Percentiles rank a stretch among this genome's conserved stretches.
Evolutionary conservation across 2,113 vertebrate genomes (phyloP).

Genomic region (Oncorhynchus gorbuscha): DNA sequence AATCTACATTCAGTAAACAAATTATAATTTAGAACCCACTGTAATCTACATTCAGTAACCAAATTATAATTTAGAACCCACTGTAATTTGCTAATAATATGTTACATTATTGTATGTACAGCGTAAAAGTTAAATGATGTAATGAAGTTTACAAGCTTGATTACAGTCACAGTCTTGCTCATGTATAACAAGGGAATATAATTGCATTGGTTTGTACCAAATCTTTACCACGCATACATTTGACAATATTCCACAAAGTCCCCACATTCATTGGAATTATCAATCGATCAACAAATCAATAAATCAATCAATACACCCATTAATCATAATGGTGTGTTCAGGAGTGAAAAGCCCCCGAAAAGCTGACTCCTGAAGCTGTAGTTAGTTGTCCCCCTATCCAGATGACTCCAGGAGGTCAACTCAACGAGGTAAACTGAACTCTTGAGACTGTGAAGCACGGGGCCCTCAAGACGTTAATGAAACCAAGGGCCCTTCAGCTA

Average conservation of each 20-base stretch:
- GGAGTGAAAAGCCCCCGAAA: background rate
- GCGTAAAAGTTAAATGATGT: background rate
- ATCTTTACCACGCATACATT: background rate
- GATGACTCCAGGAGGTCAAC: background rate
- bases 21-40: too few relatives aligned
- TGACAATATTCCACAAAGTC: background rate
- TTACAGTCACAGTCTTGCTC: background rate
- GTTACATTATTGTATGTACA: too few relatives aligned
- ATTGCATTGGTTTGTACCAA: background rate
- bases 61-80: too few relatives aligned
- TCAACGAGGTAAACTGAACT: background rate
- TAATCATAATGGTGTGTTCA: background rate
- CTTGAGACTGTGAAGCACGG: constrained; percentile 58
- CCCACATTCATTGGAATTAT: background rate
- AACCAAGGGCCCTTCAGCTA: constrained; percentile 4
- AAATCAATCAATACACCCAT: background rate
- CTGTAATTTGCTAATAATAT: too few relatives aligned
- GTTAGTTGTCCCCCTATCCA: background rate
- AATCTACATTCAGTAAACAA: too few relatives aligned
- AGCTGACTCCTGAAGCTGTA: background rate
- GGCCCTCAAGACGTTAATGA: constrained; percentile 11
- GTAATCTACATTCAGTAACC: too few relatives aligned
- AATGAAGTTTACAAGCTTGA: background rate
- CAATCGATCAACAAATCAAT: background rate
- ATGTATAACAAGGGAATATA: background rate